phyloP scores from a whole-genome alignment of 2,888 invertebrate species.

The Synanthedon andrenaeformis region DNA sequence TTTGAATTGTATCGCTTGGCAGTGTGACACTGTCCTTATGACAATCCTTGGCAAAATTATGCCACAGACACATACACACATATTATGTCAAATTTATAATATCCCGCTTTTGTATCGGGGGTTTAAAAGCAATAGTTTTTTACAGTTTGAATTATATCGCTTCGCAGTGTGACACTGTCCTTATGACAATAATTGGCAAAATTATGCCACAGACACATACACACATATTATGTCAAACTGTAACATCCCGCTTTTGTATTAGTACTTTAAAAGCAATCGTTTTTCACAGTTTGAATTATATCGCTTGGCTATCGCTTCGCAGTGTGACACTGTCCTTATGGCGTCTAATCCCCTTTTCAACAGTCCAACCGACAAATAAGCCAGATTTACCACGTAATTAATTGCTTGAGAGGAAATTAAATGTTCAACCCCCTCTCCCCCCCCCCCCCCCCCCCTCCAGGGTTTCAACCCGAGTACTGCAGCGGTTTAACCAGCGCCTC shows the following conservation, averaged over 20 bases:
- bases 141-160: neutral
- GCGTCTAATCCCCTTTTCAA: neutral
- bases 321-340: neutral
- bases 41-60: no score
- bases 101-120: no score
- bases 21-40: neutral
- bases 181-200: no score
- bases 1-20: neutral
- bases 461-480: neutral
- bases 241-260: no score
- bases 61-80: no score
- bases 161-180: neutral
- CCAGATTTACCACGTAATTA: neutral
- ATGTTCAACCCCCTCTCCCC: neutral
- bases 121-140: neutral
- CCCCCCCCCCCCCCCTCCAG: neutral
- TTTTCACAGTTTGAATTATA: neutral
- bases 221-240: no score
- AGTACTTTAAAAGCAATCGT: no score
- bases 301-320: neutral
- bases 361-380: neutral
- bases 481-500: no score
- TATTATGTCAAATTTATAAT: no score
- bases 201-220: no score
- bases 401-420: neutral